A percentile compares a stretch with the other conserved stretches of the same genome.
phyloP scores from a whole-genome alignment of 2,888 invertebrate species.

The Hirtodrosophila confusa region DNA sequence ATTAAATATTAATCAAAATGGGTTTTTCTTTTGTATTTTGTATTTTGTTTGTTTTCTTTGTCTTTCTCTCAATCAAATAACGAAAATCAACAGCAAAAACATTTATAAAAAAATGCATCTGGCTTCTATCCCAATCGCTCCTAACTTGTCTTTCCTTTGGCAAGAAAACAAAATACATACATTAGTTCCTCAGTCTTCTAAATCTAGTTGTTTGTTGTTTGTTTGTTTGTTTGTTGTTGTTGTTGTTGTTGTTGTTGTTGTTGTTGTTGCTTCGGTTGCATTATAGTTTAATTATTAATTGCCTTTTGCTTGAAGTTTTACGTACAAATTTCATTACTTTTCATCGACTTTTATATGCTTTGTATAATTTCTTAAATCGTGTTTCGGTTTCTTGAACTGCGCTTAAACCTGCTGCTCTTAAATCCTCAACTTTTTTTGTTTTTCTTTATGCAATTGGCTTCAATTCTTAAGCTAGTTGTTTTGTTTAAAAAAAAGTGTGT shows the following conservation, averaged over 20 bases:
- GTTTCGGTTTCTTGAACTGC: slow-evolving; percentile 27
- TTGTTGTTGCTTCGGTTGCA: slow-evolving; percentile 35
- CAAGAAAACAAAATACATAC: slow-evolving; percentile 57
- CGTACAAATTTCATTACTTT: slow-evolving; percentile 65
- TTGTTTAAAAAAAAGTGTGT: slow-evolving; percentile 65
- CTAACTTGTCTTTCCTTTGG: slow-evolving; percentile 26
- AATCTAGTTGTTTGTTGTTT: slow-evolving; percentile 59
- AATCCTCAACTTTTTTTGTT: slow-evolving; percentile 8
- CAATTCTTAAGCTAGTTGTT: slow-evolving; percentile 47
- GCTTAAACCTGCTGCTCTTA: slow-evolving; percentile 2
- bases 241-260: slow-evolving; percentile 54
- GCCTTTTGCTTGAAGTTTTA: slow-evolving; percentile 69
- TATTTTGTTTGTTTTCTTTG: slow-evolving; percentile 18
- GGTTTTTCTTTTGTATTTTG: background rate
- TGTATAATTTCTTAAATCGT: slow-evolving; percentile 8
- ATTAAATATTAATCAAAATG: slow-evolving; percentile 72
- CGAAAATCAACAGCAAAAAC: slow-evolving; percentile 78
- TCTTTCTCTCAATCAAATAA: slow-evolving; percentile 60
- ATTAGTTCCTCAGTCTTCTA: slow-evolving; percentile 74
- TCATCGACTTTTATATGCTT: slow-evolving; percentile 9
- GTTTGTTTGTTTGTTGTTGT: slow-evolving; percentile 32
- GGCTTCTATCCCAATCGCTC: slow-evolving; percentile 15
- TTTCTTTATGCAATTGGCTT: slow-evolving; percentile 20
- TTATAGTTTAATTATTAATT: slow-evolving; percentile 57
- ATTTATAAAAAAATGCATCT: slow-evolving; percentile 48